These are phyloP conservation scores for Laticauda laticaudata DNA, from an alignment of 2,113 vertebrate genomes.

Conservation along the genomic window DNA sequence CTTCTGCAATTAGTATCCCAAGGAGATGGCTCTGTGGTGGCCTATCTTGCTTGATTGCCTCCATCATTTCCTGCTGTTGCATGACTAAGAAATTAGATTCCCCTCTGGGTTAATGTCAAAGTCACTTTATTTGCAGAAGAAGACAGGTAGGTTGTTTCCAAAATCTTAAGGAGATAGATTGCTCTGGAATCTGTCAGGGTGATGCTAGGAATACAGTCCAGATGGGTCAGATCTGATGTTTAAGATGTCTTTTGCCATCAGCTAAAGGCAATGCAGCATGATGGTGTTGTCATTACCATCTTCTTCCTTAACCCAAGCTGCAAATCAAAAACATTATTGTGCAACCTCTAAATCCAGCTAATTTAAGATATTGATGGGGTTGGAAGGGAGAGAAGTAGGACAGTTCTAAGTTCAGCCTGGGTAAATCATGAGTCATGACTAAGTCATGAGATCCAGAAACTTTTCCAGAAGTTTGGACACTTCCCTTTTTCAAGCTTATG, in stretches of 20 bases:
- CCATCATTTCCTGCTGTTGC: neutral
- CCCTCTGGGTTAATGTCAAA: constrained; percentile 13
- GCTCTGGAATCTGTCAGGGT: constrained; percentile 1
- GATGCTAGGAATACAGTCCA: neutral
- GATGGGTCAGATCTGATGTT: neutral
- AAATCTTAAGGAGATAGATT: constrained; percentile 1
- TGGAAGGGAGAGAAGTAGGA: neutral
- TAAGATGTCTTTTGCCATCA: neutral
- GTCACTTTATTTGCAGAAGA: neutral
- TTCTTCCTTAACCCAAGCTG: neutral
- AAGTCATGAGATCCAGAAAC: neutral
- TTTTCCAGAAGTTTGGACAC: neutral
- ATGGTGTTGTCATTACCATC: neutral
- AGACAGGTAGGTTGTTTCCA: neutral
- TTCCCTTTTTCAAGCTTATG: neutral
- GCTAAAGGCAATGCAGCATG: neutral
- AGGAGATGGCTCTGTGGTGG: neutral
- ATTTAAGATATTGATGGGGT: neutral
- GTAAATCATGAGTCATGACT: neutral
- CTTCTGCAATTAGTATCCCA: neutral
- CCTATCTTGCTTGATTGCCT: neutral
- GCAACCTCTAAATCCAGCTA: neutral
- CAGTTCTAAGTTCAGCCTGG: neutral
- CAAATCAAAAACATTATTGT: neutral
- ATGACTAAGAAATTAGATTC: constrained; percentile 13